Evolutionary conservation across 2,113 vertebrate species (phyloP).

Genomic region (Aleadryas rufinucha): DNA sequence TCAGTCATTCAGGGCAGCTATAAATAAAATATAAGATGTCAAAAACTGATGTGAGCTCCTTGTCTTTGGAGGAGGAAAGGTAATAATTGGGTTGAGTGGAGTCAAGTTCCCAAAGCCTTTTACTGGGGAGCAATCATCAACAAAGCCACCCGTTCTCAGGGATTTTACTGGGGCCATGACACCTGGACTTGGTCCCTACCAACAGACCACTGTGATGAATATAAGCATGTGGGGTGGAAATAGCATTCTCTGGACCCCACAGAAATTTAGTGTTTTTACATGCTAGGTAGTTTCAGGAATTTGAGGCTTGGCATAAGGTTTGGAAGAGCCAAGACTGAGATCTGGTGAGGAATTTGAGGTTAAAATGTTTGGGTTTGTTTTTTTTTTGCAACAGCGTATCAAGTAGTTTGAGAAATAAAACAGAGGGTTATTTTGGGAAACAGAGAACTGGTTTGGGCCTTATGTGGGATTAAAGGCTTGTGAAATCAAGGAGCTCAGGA

Average conservation of each 20-base stretch:
- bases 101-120: neutral
- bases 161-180: neutral
- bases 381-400: neutral
- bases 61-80: neutral
- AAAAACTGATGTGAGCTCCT: neutral
- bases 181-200: neutral
- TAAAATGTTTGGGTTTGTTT: neutral
- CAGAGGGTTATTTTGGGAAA: neutral
- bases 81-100: neutral
- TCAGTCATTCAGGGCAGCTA: neutral
- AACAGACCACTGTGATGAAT: neutral
- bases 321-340: neutral
- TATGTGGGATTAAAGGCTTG: neutral
- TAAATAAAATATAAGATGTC: neutral
- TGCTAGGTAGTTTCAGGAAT: neutral
- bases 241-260: neutral
- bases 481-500: neutral
- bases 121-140: neutral
- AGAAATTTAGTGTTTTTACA: neutral
- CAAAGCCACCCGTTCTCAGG: neutral
- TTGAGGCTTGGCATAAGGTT: neutral
- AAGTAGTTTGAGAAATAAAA: neutral
- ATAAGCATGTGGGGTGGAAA: neutral
- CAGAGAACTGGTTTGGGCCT: neutral
- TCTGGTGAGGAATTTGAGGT: neutral